Base-by-base conservation (phyloP, 2,888 invertebrate species). In the Sialis lutaria region DNA sequence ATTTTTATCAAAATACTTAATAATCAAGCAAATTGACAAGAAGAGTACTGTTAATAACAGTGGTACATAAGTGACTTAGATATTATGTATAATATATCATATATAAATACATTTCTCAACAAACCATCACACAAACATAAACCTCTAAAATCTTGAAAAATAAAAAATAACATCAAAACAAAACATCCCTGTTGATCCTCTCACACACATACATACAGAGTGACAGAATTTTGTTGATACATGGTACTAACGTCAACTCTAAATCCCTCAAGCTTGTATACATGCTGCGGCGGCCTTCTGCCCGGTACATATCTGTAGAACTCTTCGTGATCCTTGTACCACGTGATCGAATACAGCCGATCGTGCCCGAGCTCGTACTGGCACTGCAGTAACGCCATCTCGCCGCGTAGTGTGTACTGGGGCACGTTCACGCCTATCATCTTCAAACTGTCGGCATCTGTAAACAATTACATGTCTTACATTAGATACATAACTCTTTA, bases 321-420 rank as follows among this genome's bases (percentile, higher is more conserved):
- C 56, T 69, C 68, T 52, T 64, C 66, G 55, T 67, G 60, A 55
- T 69, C 69, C 56, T 69, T 69, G 59, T 69, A 69, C 69, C 69
- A 69, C 47, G 67, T 63, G 45, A 69, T 64, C n/a, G 66, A 60
- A 58, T 68, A 68, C 34, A 69, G 59, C 46, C 58, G 60, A 49
- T 67, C 65, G 46, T 56, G 55, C 48, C 62, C 66, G 52, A 67
- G 52, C 48, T 66, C 65, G 56, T 65, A 69, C 44, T 65, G 62
- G 61, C 71, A 71, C 53, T 64, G 60, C 46, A 71, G 63, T 46
- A 60, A 56, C 33, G 67, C 67, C 51, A 56, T 62, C 51, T 65
- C 62, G 50, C 67, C 68, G 51, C 57, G 60, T 43, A 62, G 52
- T 52, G 63, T 63, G 56, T 65, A 67, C 50, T 63, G 55, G 45